phyloP scores from a whole-genome alignment of 2,797 vertebrate species.

The Eutrigla gurnardus region DNA sequence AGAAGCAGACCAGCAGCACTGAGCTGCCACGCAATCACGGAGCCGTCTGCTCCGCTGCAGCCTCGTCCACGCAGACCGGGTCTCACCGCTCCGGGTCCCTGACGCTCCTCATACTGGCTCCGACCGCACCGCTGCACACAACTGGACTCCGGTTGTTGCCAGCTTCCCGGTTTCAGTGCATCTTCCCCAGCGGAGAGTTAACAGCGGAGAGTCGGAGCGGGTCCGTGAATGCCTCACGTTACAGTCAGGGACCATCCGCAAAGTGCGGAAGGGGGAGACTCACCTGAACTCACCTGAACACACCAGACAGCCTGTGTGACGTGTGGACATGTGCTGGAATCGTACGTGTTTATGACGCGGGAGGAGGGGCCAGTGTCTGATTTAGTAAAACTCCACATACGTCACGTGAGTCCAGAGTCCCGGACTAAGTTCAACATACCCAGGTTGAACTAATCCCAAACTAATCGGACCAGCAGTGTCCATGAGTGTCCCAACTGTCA shows the following conservation, averaged over 20 bases:
- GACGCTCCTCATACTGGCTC: constrained; percentile 8
- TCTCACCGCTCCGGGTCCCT: constrained; percentile 29
- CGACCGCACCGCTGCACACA: constrained; percentile 13
- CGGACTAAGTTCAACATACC: too few relatives aligned
- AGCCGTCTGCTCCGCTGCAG: not conserved
- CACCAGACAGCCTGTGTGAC: too few relatives aligned
- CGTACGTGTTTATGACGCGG: too few relatives aligned
- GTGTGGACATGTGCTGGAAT: too few relatives aligned
- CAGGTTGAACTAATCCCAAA: too few relatives aligned
- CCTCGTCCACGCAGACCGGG: not conserved
- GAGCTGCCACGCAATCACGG: constrained; percentile 72
- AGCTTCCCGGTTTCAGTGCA: constrained; percentile 20
- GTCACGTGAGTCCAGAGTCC: too few relatives aligned
- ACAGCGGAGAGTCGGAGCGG: not conserved
- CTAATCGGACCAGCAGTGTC: too few relatives aligned
- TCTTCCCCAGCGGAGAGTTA: not conserved
- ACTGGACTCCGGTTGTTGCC: not conserved
- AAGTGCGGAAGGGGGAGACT: constrained; percentile 18
- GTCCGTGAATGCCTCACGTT: constrained; percentile 43
- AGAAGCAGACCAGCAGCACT: not conserved
- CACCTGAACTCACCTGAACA: not conserved
- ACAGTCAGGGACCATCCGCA: constrained; percentile 55
- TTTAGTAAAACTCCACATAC: too few relatives aligned
- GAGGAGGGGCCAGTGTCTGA: too few relatives aligned
- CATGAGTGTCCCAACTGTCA: too few relatives aligned